Conservation (phyloP, 2,888 invertebrate genomes). For the Leptopterna dolabrata region DNA sequence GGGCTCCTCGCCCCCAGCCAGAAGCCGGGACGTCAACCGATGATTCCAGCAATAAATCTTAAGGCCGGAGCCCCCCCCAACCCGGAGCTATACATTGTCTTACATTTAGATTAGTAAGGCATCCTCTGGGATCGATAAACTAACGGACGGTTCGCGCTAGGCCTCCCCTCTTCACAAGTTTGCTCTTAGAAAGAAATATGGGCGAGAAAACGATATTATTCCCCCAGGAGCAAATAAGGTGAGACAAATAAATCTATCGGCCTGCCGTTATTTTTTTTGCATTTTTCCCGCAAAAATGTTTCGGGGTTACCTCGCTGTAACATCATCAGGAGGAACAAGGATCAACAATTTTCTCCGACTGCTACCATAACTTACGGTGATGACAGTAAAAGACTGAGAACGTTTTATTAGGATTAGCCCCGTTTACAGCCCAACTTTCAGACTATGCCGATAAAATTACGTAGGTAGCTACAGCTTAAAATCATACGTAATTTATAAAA, state of each 20-base stretch:
- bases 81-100: slow-evolving; percentile 39
- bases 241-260: slow-evolving; percentile 37
- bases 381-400: too few species aligned
- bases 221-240: slow-evolving; percentile 34
- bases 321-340: background rate
- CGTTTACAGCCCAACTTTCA: too few species aligned
- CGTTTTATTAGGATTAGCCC: too few species aligned
- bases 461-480: too few species aligned
- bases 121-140: slow-evolving; percentile 44
- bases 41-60: slow-evolving; percentile 47
- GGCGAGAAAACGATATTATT: slow-evolving; percentile 39
- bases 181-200: slow-evolving; percentile 19
- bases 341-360: too few species aligned
- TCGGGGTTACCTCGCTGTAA: background rate
- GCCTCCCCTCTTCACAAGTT: background rate
- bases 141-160: slow-evolving; percentile 17
- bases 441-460: too few species aligned
- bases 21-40: slow-evolving; percentile 40
- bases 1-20: background rate
- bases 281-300: background rate
- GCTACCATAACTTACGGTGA: too few species aligned
- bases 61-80: background rate
- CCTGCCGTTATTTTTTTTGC: background rate
- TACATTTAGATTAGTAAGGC: slow-evolving; percentile 50
- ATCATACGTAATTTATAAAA: too few species aligned